Conservation (phyloP, 2,113 vertebrate genomes). For the Pyrgilauda ruficollis region DNA sequence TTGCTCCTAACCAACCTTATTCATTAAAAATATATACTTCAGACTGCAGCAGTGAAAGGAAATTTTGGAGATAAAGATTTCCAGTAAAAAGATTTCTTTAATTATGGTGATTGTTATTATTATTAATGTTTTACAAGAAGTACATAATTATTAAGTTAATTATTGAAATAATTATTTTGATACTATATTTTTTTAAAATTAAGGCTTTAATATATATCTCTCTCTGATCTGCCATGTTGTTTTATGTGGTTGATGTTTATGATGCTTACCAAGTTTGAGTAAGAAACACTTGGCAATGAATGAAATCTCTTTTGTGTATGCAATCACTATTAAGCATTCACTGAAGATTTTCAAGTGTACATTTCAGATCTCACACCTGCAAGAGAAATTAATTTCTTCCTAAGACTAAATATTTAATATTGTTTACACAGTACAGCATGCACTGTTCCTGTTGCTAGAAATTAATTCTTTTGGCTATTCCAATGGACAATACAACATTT, state of each 20-base stretch:
- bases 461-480: slow-evolving; percentile 11
- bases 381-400: neutral
- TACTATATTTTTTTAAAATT: neutral
- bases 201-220: neutral
- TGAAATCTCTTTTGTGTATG: neutral
- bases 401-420: neutral
- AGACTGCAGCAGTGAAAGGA: neutral
- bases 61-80: neutral
- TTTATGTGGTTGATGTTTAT: neutral
- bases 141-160: neutral
- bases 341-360: neutral
- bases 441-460: neutral
- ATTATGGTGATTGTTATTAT: neutral
- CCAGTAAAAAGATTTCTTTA: neutral
- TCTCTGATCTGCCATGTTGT: neutral
- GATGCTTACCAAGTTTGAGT: neutral
- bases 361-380: neutral
- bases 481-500: neutral
- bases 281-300: neutral
- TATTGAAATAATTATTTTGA: neutral
- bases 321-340: neutral
- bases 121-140: neutral
- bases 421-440: neutral
- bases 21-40: neutral
- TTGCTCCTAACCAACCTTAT: neutral